Evolutionary conservation across 2,888 invertebrate genomes (phyloP).

Genomic region (Lasioglossum figueresi): DNA sequence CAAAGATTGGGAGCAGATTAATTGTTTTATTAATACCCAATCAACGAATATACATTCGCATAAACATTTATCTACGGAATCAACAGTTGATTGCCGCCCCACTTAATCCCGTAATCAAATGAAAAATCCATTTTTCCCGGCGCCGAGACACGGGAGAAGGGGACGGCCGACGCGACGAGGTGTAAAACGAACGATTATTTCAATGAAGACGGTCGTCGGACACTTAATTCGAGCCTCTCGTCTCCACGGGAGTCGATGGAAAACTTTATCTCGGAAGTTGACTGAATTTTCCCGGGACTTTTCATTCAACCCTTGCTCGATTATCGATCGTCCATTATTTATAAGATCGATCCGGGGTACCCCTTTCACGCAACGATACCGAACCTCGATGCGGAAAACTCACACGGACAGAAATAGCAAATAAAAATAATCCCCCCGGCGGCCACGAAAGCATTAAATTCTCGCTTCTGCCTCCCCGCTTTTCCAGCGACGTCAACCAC

Average conservation of each 20-base stretch:
- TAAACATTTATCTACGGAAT: not conserved
- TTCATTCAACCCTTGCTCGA: constrained; percentile 22
- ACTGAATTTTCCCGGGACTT: constrained; percentile 6
- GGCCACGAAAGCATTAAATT: constrained; percentile 14
- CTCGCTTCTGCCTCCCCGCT: not conserved
- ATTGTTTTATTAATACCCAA: not conserved
- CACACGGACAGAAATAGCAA: constrained; percentile 47
- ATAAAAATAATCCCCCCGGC: constrained; percentile 36
- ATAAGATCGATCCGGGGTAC: constrained; percentile 36
- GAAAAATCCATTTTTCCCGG: not conserved
- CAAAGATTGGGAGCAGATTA: not conserved
- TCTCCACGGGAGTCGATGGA: not conserved
- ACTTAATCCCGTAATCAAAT: not conserved
- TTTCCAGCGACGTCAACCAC: not conserved
- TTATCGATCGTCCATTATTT: constrained; percentile 55
- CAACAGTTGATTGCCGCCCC: not conserved
- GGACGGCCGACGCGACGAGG: not conserved
- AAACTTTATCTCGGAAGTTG: not conserved
- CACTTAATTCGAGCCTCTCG: not conserved
- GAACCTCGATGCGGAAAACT: constrained; percentile 16
- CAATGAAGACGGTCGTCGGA: not conserved
- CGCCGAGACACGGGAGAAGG: not conserved
- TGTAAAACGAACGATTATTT: not conserved
- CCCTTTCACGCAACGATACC: constrained; percentile 45
- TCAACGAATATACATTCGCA: not conserved